Evolutionary conservation across 37 sponge, comb jelly and placozoan species (phyloP).

Genomic region (Bolinopsis microptera): DNA sequence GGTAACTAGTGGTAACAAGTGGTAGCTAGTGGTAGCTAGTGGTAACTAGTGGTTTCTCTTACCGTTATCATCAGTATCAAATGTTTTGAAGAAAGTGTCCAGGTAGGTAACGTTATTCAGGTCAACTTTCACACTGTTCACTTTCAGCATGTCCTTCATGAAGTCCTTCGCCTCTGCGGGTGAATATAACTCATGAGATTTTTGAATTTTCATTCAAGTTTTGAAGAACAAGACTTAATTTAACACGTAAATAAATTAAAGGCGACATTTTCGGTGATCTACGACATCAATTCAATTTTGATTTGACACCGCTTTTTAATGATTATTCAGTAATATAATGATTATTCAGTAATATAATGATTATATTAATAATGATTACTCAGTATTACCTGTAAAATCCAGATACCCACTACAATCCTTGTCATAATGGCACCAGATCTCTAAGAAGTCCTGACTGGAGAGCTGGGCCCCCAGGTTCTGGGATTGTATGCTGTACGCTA

Average conservation of each 20-base stretch:
- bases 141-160: conserved; percentile 42
- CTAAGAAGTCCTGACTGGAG: conserved; percentile 31
- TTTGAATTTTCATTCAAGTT: too few relatives aligned
- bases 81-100: conserved; percentile 53
- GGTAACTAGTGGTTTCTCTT: too few relatives aligned
- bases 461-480: conserved; percentile 20
- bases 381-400: conserved; percentile 43
- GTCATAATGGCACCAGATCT: conserved; percentile 47
- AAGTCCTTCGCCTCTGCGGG: conserved; percentile 45
- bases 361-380: background rate
- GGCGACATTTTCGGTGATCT: too few relatives aligned
- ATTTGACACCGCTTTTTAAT: too few relatives aligned
- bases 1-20: too few relatives aligned
- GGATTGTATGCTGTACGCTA: conserved; percentile 54
- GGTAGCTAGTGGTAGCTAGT: too few relatives aligned
- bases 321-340: background rate
- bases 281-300: too few relatives aligned
- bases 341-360: background rate
- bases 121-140: conserved; percentile 51
- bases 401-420: conserved; percentile 44
- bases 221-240: too few relatives aligned
- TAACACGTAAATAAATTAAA: too few relatives aligned
- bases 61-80: conserved; percentile 58
- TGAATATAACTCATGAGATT: too few relatives aligned
- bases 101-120: conserved; percentile 48